phyloP scores from a whole-genome alignment of 2,113 vertebrate species.

The Eclectus roratus region DNA sequence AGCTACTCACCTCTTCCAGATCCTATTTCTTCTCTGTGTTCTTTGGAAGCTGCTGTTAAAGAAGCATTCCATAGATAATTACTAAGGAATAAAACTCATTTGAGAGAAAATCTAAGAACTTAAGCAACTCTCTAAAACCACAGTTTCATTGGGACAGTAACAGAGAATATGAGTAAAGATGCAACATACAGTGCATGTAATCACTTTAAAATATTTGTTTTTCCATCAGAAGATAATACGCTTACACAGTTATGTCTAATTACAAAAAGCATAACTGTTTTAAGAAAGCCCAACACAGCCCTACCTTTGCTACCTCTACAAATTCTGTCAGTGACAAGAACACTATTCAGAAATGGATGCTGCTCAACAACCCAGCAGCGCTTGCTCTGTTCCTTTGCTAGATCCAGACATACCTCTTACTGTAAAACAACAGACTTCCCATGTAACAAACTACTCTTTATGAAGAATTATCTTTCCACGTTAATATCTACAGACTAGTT shows the following conservation, averaged over 20 bases:
- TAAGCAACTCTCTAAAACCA: background rate
- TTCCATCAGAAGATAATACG: background rate
- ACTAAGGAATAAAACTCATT: background rate
- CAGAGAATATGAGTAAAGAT: background rate
- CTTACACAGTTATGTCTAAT: background rate
- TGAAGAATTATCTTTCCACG: background rate
- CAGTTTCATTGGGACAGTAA: background rate
- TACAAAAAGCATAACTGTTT: background rate
- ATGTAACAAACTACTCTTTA: background rate
- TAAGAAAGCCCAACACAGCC: background rate
- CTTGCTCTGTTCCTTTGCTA: background rate
- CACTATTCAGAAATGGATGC: background rate
- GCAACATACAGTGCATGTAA: background rate
- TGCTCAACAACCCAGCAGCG: background rate
- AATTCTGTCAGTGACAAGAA: background rate
- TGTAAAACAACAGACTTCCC: background rate
- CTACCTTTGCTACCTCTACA: background rate
- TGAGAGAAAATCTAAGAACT: background rate
- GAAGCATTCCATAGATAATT: background rate
- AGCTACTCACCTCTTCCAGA: slow-evolving; percentile 65
- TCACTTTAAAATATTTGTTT: background rate
- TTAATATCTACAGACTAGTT: background rate
- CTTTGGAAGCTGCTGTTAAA: slow-evolving; percentile 67
- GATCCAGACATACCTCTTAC: background rate
- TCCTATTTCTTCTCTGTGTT: slow-evolving; percentile 55